These are phyloP conservation scores for Drosophila planitibia DNA, from an alignment of 2,888 invertebrate genomes.

Conservation along the genomic window DNA sequence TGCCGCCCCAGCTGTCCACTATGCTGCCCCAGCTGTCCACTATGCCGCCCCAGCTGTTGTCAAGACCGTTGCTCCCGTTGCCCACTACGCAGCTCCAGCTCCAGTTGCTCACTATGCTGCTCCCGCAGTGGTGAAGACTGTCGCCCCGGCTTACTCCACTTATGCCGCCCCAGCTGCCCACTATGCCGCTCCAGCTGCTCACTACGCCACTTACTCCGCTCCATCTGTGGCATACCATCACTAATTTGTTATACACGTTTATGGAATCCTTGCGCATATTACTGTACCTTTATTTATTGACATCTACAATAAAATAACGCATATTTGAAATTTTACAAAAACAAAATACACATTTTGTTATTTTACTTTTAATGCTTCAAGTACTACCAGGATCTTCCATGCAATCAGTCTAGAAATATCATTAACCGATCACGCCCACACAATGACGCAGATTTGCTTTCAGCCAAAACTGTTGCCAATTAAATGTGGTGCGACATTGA, in stretches of 20 bases:
- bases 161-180: slow-evolving; percentile 56
- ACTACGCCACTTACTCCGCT: slow-evolving; percentile 53
- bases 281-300: slow-evolving; percentile 74
- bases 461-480: slow-evolving; percentile 50
- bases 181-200: slow-evolving; percentile 54
- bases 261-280: slow-evolving; percentile 63
- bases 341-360: neutral
- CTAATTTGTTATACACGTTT: slow-evolving; percentile 44
- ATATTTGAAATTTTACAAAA: slow-evolving; percentile 35
- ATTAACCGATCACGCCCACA: slow-evolving; percentile 60
- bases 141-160: slow-evolving; percentile 34
- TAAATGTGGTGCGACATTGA: slow-evolving; percentile 73
- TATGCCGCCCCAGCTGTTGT: slow-evolving; percentile 43
- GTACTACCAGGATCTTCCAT: slow-evolving; percentile 13
- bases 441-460: slow-evolving; percentile 31
- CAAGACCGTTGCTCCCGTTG: slow-evolving; percentile 55
- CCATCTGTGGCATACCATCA: slow-evolving; percentile 72
- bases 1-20: slow-evolving; percentile 27
- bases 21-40: slow-evolving; percentile 53
- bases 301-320: slow-evolving; percentile 71
- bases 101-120: slow-evolving; percentile 31
- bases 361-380: neutral
- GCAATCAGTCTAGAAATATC: slow-evolving; percentile 27
- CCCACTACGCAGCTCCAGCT: slow-evolving; percentile 10
- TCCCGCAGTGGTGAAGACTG: slow-evolving; percentile 28